A percentile compares a stretch with the other conserved stretches of the same genome.
Conservation (phyloP, 1,140 invertebrate species). For the Drosophila nannoptera region DNA sequence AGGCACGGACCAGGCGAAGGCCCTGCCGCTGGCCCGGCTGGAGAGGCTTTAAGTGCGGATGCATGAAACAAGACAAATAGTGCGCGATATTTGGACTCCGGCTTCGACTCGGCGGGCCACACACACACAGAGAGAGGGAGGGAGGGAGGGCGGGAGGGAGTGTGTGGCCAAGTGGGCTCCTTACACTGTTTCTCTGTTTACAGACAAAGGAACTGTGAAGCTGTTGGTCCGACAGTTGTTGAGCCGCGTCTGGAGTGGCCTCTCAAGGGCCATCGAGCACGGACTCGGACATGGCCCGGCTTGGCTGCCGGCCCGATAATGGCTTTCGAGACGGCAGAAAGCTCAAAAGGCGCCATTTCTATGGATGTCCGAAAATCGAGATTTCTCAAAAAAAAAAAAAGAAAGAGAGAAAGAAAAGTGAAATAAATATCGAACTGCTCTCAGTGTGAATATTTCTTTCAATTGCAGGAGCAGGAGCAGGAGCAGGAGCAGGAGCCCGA, state of each 20-base stretch:
- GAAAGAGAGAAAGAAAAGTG: no score
- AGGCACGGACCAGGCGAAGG: neutral
- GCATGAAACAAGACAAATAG: constrained; percentile 56
- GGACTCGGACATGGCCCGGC: constrained; percentile 27
- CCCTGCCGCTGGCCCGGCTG: neutral
- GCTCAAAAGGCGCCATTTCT: neutral
- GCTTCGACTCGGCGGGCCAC: constrained; percentile 2
- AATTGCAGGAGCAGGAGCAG: constrained; percentile 3
- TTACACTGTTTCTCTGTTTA: constrained; percentile 57
- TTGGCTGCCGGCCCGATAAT: constrained; percentile 7
- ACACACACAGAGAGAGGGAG: neutral
- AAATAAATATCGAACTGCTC: neutral
- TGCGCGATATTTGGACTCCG: constrained; percentile 62
- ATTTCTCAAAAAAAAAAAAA: neutral
- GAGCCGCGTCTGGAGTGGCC: constrained; percentile 45
- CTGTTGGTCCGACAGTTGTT: constrained; percentile 63
- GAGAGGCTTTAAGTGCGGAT: constrained; percentile 19
- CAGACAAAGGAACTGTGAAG: constrained; percentile 67
- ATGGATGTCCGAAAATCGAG: neutral
- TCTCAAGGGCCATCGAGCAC: constrained; percentile 21
- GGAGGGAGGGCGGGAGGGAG: no score
- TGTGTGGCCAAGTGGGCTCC: constrained; percentile 52
- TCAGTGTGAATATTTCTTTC: neutral
- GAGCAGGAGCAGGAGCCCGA: neutral
- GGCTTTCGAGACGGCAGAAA: neutral